Percentiles rank a stretch among this genome's conserved stretches.
Evolutionary conservation across 2,113 vertebrate genomes (phyloP).

Genomic region (Uropsilus gracilis): DNA sequence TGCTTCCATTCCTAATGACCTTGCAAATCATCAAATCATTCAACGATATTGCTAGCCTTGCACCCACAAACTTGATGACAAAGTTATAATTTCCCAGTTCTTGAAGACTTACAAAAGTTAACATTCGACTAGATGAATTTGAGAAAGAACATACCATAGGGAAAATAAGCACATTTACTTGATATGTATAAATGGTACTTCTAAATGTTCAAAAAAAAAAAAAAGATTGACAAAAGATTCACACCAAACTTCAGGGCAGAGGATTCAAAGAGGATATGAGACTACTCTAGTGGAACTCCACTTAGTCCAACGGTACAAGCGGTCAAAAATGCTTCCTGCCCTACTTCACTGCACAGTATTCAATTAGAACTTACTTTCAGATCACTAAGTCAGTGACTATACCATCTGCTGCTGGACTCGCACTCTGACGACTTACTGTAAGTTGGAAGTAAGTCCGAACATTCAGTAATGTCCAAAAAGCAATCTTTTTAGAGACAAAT

Average conservation of each 20-base stretch:
- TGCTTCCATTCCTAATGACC: slow-evolving; percentile 45
- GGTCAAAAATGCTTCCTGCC: slow-evolving; percentile 71
- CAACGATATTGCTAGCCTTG: slow-evolving; percentile 30
- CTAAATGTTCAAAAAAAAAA: neutral
- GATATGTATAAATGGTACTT: neutral
- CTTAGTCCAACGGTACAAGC: slow-evolving; percentile 34
- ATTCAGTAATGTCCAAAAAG: neutral
- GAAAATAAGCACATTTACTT: neutral
- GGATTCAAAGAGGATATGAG: slow-evolving; percentile 67
- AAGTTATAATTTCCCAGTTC: slow-evolving; percentile 1
- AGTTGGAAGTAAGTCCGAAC: slow-evolving; percentile 46
- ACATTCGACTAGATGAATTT: neutral
- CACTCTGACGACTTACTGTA: slow-evolving; percentile 61
- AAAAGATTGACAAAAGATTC: neutral
- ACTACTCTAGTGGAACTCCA: slow-evolving; percentile 73
- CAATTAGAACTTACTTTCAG: slow-evolving; percentile 73
- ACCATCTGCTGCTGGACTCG: slow-evolving; percentile 56
- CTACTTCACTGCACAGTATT: slow-evolving; percentile 72
- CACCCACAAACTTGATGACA: slow-evolving; percentile 41
- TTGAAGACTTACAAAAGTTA: neutral
- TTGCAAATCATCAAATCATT: slow-evolving; percentile 54
- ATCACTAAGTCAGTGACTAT: slow-evolving; percentile 14
- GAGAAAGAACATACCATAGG: neutral
- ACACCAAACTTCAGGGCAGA: neutral
- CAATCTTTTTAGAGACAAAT: slow-evolving; percentile 25